Conservation (phyloP, 2,113 vertebrate species). For the Archilochus colubris region DNA sequence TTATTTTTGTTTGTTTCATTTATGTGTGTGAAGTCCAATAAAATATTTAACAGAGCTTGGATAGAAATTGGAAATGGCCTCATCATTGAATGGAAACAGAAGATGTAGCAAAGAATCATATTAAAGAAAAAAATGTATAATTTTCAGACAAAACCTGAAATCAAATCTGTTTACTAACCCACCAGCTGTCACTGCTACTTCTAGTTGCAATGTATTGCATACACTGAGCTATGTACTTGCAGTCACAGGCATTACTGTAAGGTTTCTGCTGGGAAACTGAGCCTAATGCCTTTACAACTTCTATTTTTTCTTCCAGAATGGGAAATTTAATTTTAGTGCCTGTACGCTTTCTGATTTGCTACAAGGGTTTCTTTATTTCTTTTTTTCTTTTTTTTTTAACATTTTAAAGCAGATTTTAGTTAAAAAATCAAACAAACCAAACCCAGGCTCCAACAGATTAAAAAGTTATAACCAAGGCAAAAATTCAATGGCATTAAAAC, state of each 20-base stretch:
- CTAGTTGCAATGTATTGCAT: conserved; percentile 36
- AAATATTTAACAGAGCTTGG: conserved; percentile 62
- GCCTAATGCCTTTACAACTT: conserved; percentile 64
- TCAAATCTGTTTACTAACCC: conserved; percentile 74
- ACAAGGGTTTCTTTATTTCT: accelerated
- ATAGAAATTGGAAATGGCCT: conserved; percentile 62
- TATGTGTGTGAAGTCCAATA: conserved; percentile 41
- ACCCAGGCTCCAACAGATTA: background rate
- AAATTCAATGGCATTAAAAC: background rate
- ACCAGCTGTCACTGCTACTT: conserved; percentile 76
- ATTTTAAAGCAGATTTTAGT: conserved; percentile 22
- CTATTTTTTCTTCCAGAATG: conserved; percentile 30
- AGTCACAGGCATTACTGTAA: conserved; percentile 36
- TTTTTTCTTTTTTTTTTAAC: no score
- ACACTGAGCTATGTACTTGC: conserved; percentile 5
- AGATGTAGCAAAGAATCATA: conserved; percentile 55
- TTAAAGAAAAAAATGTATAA: conserved; percentile 72
- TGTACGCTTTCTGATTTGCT: conserved; percentile 24
- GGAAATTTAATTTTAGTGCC: conserved; percentile 45
- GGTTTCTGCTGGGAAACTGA: conserved; percentile 32
- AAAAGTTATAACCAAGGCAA: background rate
- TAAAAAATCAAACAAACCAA: background rate
- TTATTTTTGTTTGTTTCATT: conserved; percentile 55
- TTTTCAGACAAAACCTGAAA: conserved; percentile 75
- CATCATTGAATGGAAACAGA: conserved; percentile 64